Percentiles rank a stretch among this genome's conserved stretches.
These are phyloP conservation scores for Drosophila aldrichi DNA, from an alignment of 2,888 invertebrate species.

Conservation along the genomic window DNA sequence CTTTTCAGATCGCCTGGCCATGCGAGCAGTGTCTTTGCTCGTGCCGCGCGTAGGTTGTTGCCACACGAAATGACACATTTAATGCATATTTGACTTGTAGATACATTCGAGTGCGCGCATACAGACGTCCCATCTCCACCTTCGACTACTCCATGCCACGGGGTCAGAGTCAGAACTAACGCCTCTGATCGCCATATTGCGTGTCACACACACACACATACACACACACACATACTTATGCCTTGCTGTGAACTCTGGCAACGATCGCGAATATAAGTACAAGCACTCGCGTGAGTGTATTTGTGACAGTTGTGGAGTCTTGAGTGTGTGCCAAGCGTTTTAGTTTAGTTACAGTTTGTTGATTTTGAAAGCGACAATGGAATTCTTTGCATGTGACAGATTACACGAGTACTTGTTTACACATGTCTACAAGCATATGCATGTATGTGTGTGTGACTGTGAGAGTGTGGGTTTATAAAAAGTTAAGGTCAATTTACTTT, in stretches of 20 bases:
- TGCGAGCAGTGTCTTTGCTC: conserved; percentile 44
- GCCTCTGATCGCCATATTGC: conserved; percentile 61
- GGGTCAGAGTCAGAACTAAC: conserved; percentile 57
- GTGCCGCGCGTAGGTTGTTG: conserved; percentile 66
- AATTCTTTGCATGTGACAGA: conserved; percentile 42
- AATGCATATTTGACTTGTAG: conserved; percentile 82
- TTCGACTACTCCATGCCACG: conserved; percentile 25
- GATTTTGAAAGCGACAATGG: conserved; percentile 83
- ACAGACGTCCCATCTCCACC: conserved; percentile 22
- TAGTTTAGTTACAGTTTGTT: conserved; percentile 81
- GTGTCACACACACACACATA: conserved; percentile 46
- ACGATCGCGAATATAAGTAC: conserved; percentile 40
- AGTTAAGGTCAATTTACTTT: conserved; percentile 38
- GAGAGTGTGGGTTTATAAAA: conserved; percentile 1
- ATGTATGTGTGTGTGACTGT: background rate
- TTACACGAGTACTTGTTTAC: conserved; percentile 30
- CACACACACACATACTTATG: conserved; percentile 1
- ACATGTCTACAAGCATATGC: background rate
- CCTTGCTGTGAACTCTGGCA: conserved; percentile 23
- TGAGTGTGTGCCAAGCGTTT: conserved; percentile 62
- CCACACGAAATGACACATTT: conserved; percentile 80
- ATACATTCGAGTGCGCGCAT: conserved; percentile 74
- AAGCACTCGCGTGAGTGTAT: conserved; percentile 34
- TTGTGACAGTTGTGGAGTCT: conserved; percentile 44
- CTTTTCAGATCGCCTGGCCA: conserved; percentile 66